phyloP scores from a whole-genome alignment of 2,888 invertebrate genomes.

The Notocelia uddmanniana region DNA sequence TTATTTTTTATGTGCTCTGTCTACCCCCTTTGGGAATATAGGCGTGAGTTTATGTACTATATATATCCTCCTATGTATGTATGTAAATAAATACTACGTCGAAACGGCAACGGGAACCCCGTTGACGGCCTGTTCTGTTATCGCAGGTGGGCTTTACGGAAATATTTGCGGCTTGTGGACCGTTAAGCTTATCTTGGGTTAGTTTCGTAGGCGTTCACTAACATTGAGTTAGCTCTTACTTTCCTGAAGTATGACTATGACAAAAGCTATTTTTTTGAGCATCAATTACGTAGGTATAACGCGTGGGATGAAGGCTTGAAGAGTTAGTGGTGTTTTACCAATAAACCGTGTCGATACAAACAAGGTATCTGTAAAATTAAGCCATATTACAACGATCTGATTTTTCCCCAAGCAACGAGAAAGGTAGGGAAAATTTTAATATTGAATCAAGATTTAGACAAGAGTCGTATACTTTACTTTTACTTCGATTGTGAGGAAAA shows the following conservation, averaged over 20 bases:
- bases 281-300: neutral
- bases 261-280: neutral
- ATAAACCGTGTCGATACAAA: too few species aligned
- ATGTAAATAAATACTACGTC: neutral
- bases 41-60: too few species aligned
- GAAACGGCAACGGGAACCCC: neutral
- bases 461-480: too few species aligned
- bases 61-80: too few species aligned
- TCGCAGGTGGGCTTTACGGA: constrained; percentile 17
- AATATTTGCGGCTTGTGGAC: neutral
- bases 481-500: too few species aligned
- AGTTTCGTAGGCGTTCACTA: constrained; percentile 3
- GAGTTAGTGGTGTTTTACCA: neutral
- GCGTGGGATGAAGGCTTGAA: neutral
- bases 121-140: constrained; percentile 5
- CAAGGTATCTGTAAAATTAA: too few species aligned
- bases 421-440: too few species aligned
- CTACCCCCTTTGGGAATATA: too few species aligned
- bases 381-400: too few species aligned
- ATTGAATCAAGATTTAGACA: too few species aligned
- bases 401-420: too few species aligned
- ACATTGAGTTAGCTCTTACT: neutral
- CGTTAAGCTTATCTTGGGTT: neutral
- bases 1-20: too few species aligned
- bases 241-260: neutral